phyloP scores from a whole-genome alignment of 2,888 invertebrate genomes.

The Cyclophora albipunctata region DNA sequence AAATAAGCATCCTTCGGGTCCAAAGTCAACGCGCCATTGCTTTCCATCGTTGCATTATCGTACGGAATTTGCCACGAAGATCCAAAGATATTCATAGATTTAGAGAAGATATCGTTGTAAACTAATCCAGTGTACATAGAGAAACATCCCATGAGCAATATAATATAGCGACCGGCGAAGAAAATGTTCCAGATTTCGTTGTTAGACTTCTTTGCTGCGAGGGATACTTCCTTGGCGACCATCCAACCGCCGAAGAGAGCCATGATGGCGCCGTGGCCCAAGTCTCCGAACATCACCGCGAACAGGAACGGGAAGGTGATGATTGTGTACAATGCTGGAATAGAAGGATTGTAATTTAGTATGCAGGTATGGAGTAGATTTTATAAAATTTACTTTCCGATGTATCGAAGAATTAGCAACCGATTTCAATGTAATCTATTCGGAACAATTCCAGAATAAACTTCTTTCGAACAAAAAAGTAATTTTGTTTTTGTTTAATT shows the following conservation, averaged over 20 bases:
- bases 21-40: constrained; percentile 72
- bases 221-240: constrained; percentile 85
- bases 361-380: too few species aligned
- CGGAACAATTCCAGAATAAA: too few species aligned
- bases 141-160: constrained; percentile 97
- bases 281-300: constrained; percentile 97
- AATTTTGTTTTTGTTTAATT: too few species aligned
- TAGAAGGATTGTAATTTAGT: not conserved
- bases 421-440: too few species aligned
- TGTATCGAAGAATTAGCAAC: too few species aligned
- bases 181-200: constrained; percentile 98
- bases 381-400: too few species aligned
- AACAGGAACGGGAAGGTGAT: constrained; percentile 97
- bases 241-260: constrained; percentile 86
- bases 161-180: constrained; percentile 98
- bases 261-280: constrained; percentile 93
- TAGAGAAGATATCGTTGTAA: constrained; percentile 98
- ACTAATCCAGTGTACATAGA: constrained; percentile 98
- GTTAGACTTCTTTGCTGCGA: constrained; percentile 80
- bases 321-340: constrained; percentile 87
- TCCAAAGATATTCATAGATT: constrained; percentile 95
- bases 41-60: constrained; percentile 66
- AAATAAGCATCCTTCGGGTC: constrained; percentile 78
- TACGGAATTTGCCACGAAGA: constrained; percentile 85
- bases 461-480: too few species aligned